These are phyloP conservation scores for Hyposoter didymator DNA, from an alignment of 2,888 invertebrate species.

Conservation along the genomic window DNA sequence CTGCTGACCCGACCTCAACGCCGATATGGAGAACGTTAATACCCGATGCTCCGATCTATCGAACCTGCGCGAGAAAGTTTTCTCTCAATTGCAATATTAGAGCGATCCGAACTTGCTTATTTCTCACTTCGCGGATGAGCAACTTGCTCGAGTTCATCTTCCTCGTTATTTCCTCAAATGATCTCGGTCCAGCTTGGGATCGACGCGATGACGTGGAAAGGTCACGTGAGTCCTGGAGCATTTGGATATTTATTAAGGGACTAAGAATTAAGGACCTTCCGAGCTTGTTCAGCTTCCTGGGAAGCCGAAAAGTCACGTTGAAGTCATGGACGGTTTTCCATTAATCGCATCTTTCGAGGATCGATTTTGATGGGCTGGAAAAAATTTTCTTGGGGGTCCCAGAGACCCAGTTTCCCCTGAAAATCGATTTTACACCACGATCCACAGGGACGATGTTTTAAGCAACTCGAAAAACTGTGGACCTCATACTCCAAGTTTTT, in stretches of 20 bases:
- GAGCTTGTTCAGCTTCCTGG: background rate
- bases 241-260: no score
- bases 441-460: background rate
- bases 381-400: background rate
- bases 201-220: no score
- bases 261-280: background rate
- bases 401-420: background rate
- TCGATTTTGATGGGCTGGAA: background rate
- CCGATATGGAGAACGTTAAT: constrained; percentile 32
- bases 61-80: constrained; percentile 43
- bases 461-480: background rate
- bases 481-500: background rate
- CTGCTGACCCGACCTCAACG: constrained; percentile 67
- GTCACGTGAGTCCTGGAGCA: no score
- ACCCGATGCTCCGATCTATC: constrained; percentile 44
- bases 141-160: constrained; percentile 1
- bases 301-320: background rate
- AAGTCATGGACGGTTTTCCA: background rate
- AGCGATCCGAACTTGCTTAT: background rate
- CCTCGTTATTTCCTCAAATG: background rate
- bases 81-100: background rate
- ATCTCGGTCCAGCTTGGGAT: background rate
- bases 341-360: background rate
- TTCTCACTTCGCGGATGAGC: background rate
- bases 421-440: background rate